These are phyloP conservation scores for Hyles lineata DNA, from an alignment of 2,888 invertebrate genomes.

Conservation along the genomic window DNA sequence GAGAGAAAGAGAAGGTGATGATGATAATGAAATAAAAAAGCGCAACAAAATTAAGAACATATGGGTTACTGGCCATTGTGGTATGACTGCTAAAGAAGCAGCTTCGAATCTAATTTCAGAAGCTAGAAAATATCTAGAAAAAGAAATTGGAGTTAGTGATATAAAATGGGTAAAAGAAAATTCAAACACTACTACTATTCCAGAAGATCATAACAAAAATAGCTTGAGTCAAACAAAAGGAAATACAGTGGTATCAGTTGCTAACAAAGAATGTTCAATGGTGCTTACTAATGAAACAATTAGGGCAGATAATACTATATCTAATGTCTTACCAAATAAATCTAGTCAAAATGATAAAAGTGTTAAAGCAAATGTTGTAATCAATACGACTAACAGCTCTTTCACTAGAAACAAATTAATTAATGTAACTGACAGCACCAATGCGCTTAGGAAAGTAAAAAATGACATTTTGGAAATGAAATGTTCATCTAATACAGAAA, in stretches of 20 bases:
- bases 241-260: not conserved
- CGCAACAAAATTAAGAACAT: conserved; percentile 89
- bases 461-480: conserved; percentile 10
- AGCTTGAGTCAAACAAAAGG: not conserved
- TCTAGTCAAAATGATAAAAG: conserved; percentile 13
- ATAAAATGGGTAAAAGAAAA: conserved; percentile 86
- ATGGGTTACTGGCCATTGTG: conserved; percentile 92
- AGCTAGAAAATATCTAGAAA: conserved; percentile 89
- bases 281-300: not conserved
- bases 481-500: not conserved
- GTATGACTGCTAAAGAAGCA: conserved; percentile 92
- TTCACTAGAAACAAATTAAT: not conserved
- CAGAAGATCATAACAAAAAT: conserved; percentile 28
- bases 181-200: conserved; percentile 31
- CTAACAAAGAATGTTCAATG: not conserved
- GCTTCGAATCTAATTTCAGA: conserved; percentile 91
- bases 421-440: not conserved
- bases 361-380: not conserved
- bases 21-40: conserved; percentile 86
- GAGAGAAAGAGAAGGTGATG: conserved; percentile 89
- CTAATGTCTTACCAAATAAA: not conserved
- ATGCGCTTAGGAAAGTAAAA: not conserved
- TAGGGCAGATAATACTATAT: not conserved
- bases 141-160: conserved; percentile 89
- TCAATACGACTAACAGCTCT: not conserved